phyloP scores from a whole-genome alignment of 2,113 vertebrate genomes.

The Carettochelys insculpta region DNA sequence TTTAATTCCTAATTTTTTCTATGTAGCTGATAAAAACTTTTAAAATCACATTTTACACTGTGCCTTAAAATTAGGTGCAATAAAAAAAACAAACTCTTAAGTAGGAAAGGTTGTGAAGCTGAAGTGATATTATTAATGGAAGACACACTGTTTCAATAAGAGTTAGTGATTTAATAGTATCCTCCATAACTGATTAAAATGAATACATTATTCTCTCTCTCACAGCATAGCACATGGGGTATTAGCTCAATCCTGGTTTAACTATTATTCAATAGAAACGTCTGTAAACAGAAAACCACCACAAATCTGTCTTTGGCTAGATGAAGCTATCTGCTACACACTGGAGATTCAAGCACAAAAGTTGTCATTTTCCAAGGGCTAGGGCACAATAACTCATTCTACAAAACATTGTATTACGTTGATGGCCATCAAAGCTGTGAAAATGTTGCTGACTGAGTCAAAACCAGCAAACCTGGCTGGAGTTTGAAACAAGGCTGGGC shows the following conservation, averaged over 20 bases:
- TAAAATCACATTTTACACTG: slow-evolving; percentile 72
- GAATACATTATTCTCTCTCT: slow-evolving; percentile 42
- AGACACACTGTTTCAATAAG: slow-evolving; percentile 39
- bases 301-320: slow-evolving; percentile 26
- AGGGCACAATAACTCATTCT: neutral
- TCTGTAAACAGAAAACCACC: slow-evolving; percentile 47
- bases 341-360: slow-evolving; percentile 27
- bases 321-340: slow-evolving; percentile 16
- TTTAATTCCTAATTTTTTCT: slow-evolving; percentile 78
- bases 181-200: slow-evolving; percentile 64
- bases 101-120: slow-evolving; percentile 37
- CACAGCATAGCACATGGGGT: slow-evolving; percentile 50
- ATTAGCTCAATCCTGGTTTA: slow-evolving; percentile 51
- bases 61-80: slow-evolving; percentile 71
- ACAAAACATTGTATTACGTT: neutral
- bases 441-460: slow-evolving; percentile 10
- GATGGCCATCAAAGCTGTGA: neutral
- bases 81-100: slow-evolving; percentile 64
- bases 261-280: slow-evolving; percentile 47
- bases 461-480: neutral
- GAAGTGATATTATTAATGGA: slow-evolving; percentile 27
- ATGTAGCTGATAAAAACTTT: slow-evolving; percentile 75
- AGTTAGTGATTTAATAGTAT: slow-evolving; percentile 44
- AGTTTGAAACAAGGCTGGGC: neutral
- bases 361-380: neutral